These are phyloP conservation scores for Harpegnathos saltator DNA, from an alignment of 1,140 invertebrate genomes.

Conservation along the genomic window DNA sequence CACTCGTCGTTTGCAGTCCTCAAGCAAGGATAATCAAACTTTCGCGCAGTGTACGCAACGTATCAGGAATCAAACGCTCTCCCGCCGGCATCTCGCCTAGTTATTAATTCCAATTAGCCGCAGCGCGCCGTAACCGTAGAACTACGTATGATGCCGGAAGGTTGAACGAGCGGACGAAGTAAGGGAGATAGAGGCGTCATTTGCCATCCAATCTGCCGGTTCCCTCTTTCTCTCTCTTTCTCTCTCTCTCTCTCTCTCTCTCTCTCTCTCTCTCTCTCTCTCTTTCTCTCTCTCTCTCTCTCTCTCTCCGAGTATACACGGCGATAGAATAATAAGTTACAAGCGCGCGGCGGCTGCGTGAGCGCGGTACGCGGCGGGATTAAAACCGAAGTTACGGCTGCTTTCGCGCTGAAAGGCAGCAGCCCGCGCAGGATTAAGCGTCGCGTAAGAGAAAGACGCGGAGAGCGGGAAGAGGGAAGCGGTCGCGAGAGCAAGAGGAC, in stretches of 20 bases:
- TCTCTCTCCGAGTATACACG: no score
- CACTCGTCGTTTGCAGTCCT: no score
- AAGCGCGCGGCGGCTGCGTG: background rate
- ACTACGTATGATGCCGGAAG: background rate
- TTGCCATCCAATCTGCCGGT: background rate
- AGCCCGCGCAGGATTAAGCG: constrained; percentile 25
- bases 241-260: no score
- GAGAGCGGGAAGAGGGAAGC: background rate
- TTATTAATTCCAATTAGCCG: constrained; percentile 14
- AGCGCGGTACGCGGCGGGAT: background rate
- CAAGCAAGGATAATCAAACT: no score
- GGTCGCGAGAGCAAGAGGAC: no score
- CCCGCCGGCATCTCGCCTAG: background rate
- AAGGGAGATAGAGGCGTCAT: background rate
- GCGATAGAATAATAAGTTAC: constrained; percentile 15
- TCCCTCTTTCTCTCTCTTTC: background rate
- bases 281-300: no score
- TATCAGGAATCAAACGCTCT: no score
- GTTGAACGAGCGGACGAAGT: constrained; percentile 2
- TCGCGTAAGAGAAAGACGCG: background rate
- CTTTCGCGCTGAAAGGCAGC: constrained; percentile 21
- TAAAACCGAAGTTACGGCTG: constrained; percentile 36
- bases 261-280: no score
- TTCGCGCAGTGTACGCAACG: no score
- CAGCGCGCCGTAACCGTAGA: background rate